A percentile compares a stretch with the other conserved stretches of the same genome.
Conservation (phyloP, 2,888 invertebrate species). For the Agriopis aurantiaria region DNA sequence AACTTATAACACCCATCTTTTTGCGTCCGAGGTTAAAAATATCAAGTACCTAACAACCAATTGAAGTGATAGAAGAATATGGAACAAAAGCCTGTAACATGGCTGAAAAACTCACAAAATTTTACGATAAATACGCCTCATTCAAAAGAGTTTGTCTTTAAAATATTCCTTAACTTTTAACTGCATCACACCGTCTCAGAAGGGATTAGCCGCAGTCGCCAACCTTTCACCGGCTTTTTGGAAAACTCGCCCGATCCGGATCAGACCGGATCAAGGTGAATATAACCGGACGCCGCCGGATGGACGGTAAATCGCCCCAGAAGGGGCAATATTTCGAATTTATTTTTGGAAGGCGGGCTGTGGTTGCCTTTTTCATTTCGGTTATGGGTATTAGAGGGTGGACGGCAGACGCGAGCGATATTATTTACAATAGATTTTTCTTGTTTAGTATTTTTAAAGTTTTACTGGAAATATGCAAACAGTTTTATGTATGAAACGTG, state of each 20-base stretch:
- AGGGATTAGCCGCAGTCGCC: slow-evolving; percentile 49
- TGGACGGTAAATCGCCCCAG: slow-evolving; percentile 50
- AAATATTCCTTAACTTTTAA: slow-evolving; percentile 42
- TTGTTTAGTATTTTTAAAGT: neutral
- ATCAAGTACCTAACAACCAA: too few species aligned
- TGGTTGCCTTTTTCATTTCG: slow-evolving; percentile 42
- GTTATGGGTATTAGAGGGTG: slow-evolving; percentile 35
- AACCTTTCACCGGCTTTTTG: slow-evolving; percentile 54
- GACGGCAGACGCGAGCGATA: slow-evolving; percentile 14
- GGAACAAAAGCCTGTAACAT: too few species aligned
- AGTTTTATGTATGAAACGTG: too few species aligned
- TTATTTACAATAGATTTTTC: slow-evolving; percentile 20
- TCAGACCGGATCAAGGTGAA: slow-evolving; percentile 54
- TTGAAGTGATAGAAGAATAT: neutral
- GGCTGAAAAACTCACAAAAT: too few species aligned
- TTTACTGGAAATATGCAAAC: neutral
- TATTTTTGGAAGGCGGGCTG: slow-evolving; percentile 43
- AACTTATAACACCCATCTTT: too few species aligned
- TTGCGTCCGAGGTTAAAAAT: too few species aligned
- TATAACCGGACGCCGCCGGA: slow-evolving; percentile 52
- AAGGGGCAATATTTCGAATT: slow-evolving; percentile 52
- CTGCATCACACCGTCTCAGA: slow-evolving; percentile 48
- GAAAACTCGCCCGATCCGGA: slow-evolving; percentile 49
- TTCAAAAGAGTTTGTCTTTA: neutral
- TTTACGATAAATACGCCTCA: neutral